phyloP scores from a whole-genome alignment of 2,797 vertebrate species.

The Gephyroberyx darwinii region DNA sequence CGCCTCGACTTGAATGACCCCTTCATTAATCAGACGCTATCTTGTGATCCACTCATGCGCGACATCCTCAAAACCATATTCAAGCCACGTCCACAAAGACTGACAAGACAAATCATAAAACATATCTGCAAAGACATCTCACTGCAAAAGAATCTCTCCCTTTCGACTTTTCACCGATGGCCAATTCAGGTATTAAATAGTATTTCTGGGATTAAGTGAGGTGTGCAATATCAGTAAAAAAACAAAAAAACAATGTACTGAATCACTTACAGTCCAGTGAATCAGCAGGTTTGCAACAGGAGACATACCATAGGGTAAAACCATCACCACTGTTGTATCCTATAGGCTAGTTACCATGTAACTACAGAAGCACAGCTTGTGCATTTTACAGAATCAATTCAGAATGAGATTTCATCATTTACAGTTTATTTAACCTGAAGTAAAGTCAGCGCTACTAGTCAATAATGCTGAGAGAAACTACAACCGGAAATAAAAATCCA shows the following conservation, averaged over 20 bases:
- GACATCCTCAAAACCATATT: constrained; percentile 9
- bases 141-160: constrained; percentile 1
- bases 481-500: too few species aligned
- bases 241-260: too few species aligned
- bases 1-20: constrained; percentile 15
- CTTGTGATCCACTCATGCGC: constrained; percentile 10
- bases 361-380: too few species aligned
- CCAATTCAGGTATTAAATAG: constrained; percentile 15
- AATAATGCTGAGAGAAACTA: too few species aligned
- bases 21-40: constrained; percentile 26
- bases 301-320: background rate
- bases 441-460: too few species aligned
- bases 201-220: constrained; percentile 4
- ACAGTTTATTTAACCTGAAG: too few species aligned
- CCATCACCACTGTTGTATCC: too few species aligned
- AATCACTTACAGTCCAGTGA: constrained; percentile 18
- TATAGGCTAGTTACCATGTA: too few species aligned
- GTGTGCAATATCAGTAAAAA: background rate
- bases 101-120: constrained; percentile 7
- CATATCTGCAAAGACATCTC: background rate
- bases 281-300: constrained; percentile 30
- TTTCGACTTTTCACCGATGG: background rate
- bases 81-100: background rate
- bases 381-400: too few species aligned
- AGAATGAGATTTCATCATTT: too few species aligned